Base-by-base conservation (phyloP, 2,888 invertebrate genomes). In the Drosophila nr. perissopoda region DNA sequence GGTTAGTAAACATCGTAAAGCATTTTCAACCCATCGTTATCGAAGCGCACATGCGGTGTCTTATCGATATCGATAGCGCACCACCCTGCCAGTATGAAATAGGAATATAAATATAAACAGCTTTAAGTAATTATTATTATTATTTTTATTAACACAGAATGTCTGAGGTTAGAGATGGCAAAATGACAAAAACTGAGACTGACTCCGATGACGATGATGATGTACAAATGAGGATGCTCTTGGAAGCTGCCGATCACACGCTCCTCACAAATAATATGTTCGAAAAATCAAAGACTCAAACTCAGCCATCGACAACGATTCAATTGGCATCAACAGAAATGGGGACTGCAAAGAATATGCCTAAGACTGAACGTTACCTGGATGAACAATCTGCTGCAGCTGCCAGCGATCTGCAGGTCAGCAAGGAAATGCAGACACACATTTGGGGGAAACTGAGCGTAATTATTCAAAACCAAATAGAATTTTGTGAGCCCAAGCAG, bases 181-280 rank as follows among this genome's bases (percentile, higher is more conserved):
- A 40, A 27, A 36, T 16, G 1, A 29, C 38, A 4, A 34, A 1
- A 8, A n/a, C 25, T 16, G 64, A 71, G 1, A 57, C 75, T 5
- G 78, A 81, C 7, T 81, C 83, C 16, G 80, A 86, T 6, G 89
- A 86, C 6, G 82, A 73, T 16, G 69, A 90, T 60, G 85, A 89
- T 25, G 76, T 73, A 31, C 80, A 87, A 40, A 69, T 90, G 54
- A 83, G 79, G 0, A 72, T 87, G 52, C 79, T 91, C 29, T 48
- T 90, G 16, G 90, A 91, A 69, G 92, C 92, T 0, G 78, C 89
- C 4, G 92, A 92, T 49, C 82, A 78, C 27, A 87, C 76, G 5
- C 67, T 92, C 6, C 76, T 92, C 2, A 89, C 75, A 5, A 85
- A 92, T 67, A 79, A 74, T 0, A 82, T 92, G 86, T 92, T 83